Evolutionary conservation across 1,140 invertebrate species (phyloP).

Genomic region (Brachionus rotundiformis): DNA sequence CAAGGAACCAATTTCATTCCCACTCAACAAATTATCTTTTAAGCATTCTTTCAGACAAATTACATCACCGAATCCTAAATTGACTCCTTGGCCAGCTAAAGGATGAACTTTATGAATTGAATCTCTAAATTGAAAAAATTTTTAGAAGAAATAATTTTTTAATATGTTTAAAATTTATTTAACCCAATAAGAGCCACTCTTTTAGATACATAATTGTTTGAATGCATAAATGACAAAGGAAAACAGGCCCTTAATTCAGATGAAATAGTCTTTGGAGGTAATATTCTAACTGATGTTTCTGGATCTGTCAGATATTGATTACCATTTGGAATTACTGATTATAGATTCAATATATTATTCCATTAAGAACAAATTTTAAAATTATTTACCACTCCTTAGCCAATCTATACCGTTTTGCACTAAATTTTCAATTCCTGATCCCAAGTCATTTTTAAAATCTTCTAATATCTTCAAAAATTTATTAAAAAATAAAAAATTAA

Average conservation of each 20-base stretch:
- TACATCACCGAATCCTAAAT: constrained; percentile 93
- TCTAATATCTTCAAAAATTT: background rate
- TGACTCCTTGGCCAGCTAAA: constrained; percentile 92
- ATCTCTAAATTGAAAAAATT: too few relatives aligned
- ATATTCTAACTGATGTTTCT: constrained; percentile 66
- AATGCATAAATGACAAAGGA: constrained; percentile 85
- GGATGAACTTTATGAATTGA: constrained; percentile 94
- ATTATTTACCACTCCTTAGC: constrained; percentile 4
- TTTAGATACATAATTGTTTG: constrained; percentile 76
- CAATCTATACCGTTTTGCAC: constrained; percentile 20
- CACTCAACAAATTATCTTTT: constrained; percentile 72
- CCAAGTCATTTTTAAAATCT: constrained; percentile 1
- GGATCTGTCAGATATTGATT: background rate
- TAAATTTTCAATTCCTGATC: background rate
- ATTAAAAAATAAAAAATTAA: background rate
- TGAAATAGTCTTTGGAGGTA: constrained; percentile 75
- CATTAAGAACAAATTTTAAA: background rate
- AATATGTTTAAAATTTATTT: constrained; percentile 53
- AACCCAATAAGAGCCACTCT: constrained; percentile 81
- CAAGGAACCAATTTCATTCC: constrained; percentile 72
- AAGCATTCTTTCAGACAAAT: constrained; percentile 72
- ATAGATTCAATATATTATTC: background rate
- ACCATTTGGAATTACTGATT: constrained; percentile 12
- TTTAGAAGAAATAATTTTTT: background rate
- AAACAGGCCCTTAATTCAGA: constrained; percentile 79